Base-by-base conservation (phyloP, 2,113 vertebrate genomes). In the Plotosus lineatus region DNA sequence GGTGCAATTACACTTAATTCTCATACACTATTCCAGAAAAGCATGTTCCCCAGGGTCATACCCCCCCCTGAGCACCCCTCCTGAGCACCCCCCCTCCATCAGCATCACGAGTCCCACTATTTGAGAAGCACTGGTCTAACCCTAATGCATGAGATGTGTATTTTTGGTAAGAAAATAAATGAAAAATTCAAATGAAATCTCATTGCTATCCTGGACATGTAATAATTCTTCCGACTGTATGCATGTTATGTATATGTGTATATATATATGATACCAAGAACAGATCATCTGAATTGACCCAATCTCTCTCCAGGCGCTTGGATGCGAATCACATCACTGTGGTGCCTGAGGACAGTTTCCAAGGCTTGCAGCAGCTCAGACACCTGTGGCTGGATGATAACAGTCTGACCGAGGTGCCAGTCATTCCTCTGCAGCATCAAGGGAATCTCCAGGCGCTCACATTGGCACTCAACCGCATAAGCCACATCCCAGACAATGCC, bases 351-450 rank as follows among this genome's bases (percentile, higher is more conserved):
- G 94, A 96, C 88, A 99, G 98, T 79, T 99, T 99, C 46, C 94
- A 98, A 89, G 96, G 95, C 1, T 95, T 99, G 0, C 89, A 95
- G 83, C 98, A 99, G 89, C 88, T 99, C 31, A 94, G 98, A 46
- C 97, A 99, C 91, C 94, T 99, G 61, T 99, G 98, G 98, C 78
- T 99, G 86, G 98, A 99, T 44, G 98, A 99, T 89, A 99, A 99
- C 92, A 96, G 94, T 69, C 86, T 99, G 89, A 94, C 93, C 0
- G 95, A 96, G 86, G 95, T 99, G 53, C 97, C 98, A 0, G 82
- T 97, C 33, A 88, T 81, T 1, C 96, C 97, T 0, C 94, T 99
- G 78, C 94, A 94, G 90, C 95, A 97, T 42, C 95, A 99, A 36
- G 93, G 94, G 0, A 96, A 97, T 61, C 94, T 99, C 79, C 98